Conservation (phyloP, 2,888 invertebrate species). For the Idaea biselata region DNA sequence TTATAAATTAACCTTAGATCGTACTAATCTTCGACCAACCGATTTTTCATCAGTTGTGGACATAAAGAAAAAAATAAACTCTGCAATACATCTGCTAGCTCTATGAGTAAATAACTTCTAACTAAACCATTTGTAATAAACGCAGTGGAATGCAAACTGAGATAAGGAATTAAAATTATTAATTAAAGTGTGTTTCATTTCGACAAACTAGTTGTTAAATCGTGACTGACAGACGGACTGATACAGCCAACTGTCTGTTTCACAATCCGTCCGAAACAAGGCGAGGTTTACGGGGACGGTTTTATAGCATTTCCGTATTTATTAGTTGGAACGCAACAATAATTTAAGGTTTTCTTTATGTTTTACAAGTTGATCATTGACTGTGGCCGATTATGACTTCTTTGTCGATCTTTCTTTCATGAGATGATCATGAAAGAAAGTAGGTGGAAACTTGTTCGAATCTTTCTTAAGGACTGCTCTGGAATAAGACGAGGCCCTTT, state of each 20-base stretch:
- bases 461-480: too few relatives aligned
- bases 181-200: conserved; percentile 1
- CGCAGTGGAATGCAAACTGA: neutral
- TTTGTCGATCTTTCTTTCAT: too few relatives aligned
- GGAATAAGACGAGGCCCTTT: too few relatives aligned
- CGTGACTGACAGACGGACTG: conserved; percentile 15
- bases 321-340: neutral
- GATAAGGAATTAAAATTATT: neutral
- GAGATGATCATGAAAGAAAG: too few relatives aligned
- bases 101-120: too few relatives aligned
- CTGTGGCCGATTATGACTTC: too few relatives aligned
- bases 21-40: neutral
- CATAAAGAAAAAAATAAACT: too few relatives aligned
- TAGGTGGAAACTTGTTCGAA: too few relatives aligned
- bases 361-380: too few relatives aligned
- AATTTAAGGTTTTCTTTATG: too few relatives aligned
- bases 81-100: too few relatives aligned
- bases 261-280: conserved; percentile 9
- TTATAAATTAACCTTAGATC: neutral
- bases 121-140: neutral
- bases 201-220: conserved; percentile 13
- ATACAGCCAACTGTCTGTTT: conserved; percentile 12
- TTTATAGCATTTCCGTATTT: neutral
- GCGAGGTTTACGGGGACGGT: neutral
- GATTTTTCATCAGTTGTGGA: too few relatives aligned